Evolutionary conservation across 2,888 invertebrate species (phyloP), one percentile per base, ranked within the genome.

Genomic region (Clistopyga incitator): DNA sequence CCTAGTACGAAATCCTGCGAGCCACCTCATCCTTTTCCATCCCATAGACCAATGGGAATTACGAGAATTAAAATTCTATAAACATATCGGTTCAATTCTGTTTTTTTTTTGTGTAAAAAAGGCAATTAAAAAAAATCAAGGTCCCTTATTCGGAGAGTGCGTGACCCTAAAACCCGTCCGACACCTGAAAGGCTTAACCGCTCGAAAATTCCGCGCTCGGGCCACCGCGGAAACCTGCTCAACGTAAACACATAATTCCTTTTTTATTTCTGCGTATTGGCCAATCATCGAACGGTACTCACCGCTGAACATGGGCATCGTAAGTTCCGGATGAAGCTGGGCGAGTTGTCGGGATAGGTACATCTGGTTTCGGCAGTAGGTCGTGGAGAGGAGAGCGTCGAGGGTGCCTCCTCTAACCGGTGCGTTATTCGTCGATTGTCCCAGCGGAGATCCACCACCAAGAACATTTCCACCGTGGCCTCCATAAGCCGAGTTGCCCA

Each of bases 281-380:
- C 34, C 61, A 2, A 42, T 2, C 8, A 42, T 65, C 65, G 65
- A 61, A 65, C 65, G 20, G 38, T 64, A 83, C 93, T 94, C 93
- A 98, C 99, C 99, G 91, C 99, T 99, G 94, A 99, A 99, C 96
- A 99, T 98, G 0, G 99, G 98, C 98, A 99, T 99, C 34, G 99
- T 99, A 54, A 99, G 95, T 92, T 99, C 99, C 0, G 99, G 99
- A 92, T 99, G 99, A 29, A 99, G 95, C 87, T 98, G 97, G 0
- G 99, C 98, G 89, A 99, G 95, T 92, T 99, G 98, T 56, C 97
- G 95, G 0, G 99, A 98, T 45, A 99, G 95, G 92, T 97, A 98
- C 89, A 97, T 96, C 94, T 99, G 99, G 52, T 98, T 98, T 84
- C 98, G 96, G 91, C 98, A 98, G 94, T 98, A 98, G 0, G 98